A percentile compares a stretch with the other conserved stretches of the same genome.
Conservation (phyloP, 2,113 vertebrate genomes). For the Esox niger region DNA sequence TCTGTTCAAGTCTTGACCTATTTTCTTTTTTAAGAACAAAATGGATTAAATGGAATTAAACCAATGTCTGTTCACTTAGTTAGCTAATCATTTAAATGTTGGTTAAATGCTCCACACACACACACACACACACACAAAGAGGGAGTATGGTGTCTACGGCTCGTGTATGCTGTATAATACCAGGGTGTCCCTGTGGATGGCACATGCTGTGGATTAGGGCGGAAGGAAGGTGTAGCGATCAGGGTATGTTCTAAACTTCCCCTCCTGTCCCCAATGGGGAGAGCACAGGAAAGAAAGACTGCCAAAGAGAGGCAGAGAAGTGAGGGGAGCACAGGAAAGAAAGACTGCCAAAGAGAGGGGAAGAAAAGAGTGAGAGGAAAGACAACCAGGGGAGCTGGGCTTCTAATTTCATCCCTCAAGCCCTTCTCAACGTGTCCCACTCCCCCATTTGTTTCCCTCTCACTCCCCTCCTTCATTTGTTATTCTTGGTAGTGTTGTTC, state of each 20-base stretch:
- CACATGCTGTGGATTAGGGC: conserved; percentile 70
- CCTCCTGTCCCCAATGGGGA: conserved; percentile 69
- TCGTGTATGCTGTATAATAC: conserved; percentile 12
- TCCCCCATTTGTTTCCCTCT: conserved; percentile 25
- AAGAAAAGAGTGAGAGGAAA: conserved; percentile 59
- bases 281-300: conserved; percentile 81
- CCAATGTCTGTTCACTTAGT: no score
- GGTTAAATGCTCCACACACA: no score
- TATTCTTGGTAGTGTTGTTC: conserved; percentile 44
- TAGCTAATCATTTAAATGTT: no score
- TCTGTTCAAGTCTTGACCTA: no score
- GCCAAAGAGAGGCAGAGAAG: conserved; percentile 60
- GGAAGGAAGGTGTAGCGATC: conserved; percentile 53
- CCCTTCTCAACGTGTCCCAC: conserved; percentile 33
- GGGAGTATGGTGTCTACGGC: background rate
- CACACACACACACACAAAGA: background rate
- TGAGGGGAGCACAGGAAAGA: conserved; percentile 62
- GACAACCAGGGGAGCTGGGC: conserved; percentile 59
- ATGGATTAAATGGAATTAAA: no score
- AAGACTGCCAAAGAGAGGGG: conserved; percentile 58
- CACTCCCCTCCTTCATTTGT: conserved; percentile 40
- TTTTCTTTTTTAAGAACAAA: no score
- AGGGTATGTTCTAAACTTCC: conserved; percentile 63
- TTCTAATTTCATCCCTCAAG: conserved; percentile 63
- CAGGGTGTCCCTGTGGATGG: conserved; percentile 33